phyloP scores from a whole-genome alignment of 2,888 invertebrate species.

The Dascillus cervinus region DNA sequence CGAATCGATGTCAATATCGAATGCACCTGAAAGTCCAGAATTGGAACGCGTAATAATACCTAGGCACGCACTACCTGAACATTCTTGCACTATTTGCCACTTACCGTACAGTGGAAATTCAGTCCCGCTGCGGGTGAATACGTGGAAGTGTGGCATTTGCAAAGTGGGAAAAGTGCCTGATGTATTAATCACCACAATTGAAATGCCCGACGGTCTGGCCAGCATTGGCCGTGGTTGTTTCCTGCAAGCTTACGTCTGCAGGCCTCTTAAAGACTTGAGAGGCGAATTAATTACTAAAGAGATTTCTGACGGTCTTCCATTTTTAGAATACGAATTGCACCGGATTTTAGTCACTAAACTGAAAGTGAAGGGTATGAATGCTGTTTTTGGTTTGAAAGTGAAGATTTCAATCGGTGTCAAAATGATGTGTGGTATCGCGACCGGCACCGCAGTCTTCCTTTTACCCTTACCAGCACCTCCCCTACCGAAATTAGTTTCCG shows the following conservation, averaged over 20 bases:
- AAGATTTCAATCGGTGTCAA: conserved; percentile 73
- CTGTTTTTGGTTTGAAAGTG: conserved; percentile 76
- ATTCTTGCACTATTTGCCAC: conserved; percentile 45
- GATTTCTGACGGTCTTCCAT: conserved; percentile 90
- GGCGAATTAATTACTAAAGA: conserved; percentile 87
- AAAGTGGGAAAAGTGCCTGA: conserved; percentile 84
- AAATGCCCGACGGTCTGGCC: conserved; percentile 69
- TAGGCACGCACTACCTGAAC: too few relatives aligned
- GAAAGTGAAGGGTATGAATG: conserved; percentile 91
- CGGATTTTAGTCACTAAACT: conserved; percentile 83
- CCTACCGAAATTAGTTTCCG: conserved; percentile 62
- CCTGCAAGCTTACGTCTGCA: conserved; percentile 67
- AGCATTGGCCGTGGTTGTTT: conserved; percentile 64
- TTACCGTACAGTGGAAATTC: conserved; percentile 73
- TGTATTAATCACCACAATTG: conserved; percentile 81
- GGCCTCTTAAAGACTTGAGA: conserved; percentile 68
- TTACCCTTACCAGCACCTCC: conserved; percentile 69
- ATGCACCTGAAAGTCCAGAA: conserved; percentile 39
- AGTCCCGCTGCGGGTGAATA: conserved; percentile 65
- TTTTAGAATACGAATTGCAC: conserved; percentile 93
- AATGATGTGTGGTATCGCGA: conserved; percentile 80
- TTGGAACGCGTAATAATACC: too few relatives aligned
- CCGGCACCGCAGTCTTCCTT: conserved; percentile 77
- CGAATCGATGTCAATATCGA: too few relatives aligned
- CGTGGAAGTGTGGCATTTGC: conserved; percentile 66